Evolutionary conservation across 2,113 vertebrate species (phyloP), one percentile per base, ranked within the genome.

Genomic region (Porphyrio hochstetteri): DNA sequence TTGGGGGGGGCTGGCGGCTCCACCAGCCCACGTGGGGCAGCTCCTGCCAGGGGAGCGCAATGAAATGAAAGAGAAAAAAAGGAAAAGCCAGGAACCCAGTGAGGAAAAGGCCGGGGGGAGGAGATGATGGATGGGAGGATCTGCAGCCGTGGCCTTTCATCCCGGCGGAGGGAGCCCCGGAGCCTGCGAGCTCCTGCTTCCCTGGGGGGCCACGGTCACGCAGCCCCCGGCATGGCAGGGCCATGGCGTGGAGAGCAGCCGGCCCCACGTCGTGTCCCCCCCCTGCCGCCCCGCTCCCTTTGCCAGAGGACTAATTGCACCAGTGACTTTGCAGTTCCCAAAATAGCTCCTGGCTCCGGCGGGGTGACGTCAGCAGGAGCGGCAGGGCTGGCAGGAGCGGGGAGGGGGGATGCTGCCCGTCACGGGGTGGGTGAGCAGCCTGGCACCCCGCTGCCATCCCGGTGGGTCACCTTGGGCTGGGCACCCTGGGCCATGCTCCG

Each of bases 241-340:
- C 8, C 36, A 52, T 10, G 4, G 42, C 1, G 6, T 5, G 74
- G 85, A n/a, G 61, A 48, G n/a, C 88, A 35, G 88, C 70, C 55
- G 6, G 21, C 56, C n/a, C 50, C 88, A 46, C 14, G 44, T 46
- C 35, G 9, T 12, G 9, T 63, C 19, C 57, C 68, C 71, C 21
- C 74, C 9, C 40, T 16, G 16, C 28, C 56, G 3, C 61, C 46
- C 72, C 42, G 19, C 57, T 76, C 64, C 80, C 87, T 84, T 71
- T 56, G 91, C 94, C 95, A 85, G 81, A 23, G 68, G 69, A 16
- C 69, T 96, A 89, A 96, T 93, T 96, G 93, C 77, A 68, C 88
- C 91, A 84, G 91, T 97, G 96, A 97, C 95, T 95, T 82, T 91
- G 94, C 94, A 91, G 86, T 84, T 96, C 96, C 95, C 86, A 84